These are phyloP conservation scores for Platycnemis pennipes DNA, from an alignment of 2,888 invertebrate genomes.

Conservation along the genomic window DNA sequence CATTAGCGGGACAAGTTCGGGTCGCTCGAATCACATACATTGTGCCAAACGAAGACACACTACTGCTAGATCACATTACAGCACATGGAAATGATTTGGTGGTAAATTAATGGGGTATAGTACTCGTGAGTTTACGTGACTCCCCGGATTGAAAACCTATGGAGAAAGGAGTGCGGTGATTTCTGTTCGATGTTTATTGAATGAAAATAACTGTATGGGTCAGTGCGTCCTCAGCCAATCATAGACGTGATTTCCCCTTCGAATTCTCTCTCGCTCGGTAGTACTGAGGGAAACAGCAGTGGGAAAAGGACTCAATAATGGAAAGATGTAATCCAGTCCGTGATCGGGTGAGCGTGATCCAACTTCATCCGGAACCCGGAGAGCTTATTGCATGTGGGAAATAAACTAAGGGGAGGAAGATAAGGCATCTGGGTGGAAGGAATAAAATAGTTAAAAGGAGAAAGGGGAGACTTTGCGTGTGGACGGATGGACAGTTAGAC, in stretches of 20 bases:
- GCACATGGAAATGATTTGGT: too few species aligned
- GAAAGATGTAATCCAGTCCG: conserved; percentile 15
- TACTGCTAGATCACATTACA: too few species aligned
- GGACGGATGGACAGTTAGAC: not conserved
- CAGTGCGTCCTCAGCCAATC: not conserved
- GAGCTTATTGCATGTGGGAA: not conserved
- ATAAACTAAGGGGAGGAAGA: not conserved
- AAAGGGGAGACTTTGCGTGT: not conserved
- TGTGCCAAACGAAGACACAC: too few species aligned
- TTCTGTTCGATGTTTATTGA: not conserved
- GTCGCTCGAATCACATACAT: too few species aligned
- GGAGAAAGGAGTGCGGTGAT: not conserved
- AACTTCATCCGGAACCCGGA: not conserved
- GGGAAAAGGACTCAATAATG: not conserved
- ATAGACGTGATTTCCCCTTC: not conserved
- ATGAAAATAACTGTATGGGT: not conserved
- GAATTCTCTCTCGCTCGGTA: not conserved
- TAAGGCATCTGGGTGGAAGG: not conserved
- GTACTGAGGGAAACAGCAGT: not conserved
- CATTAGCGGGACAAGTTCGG: too few species aligned
- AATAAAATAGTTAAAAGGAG: conserved; percentile 32
- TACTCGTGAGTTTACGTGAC: too few species aligned
- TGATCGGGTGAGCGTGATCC: conserved; percentile 17
- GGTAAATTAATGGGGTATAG: too few species aligned
- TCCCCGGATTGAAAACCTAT: too few species aligned